Conservation (phyloP, 2,888 invertebrate species). For the Oxycera nigricornis region DNA sequence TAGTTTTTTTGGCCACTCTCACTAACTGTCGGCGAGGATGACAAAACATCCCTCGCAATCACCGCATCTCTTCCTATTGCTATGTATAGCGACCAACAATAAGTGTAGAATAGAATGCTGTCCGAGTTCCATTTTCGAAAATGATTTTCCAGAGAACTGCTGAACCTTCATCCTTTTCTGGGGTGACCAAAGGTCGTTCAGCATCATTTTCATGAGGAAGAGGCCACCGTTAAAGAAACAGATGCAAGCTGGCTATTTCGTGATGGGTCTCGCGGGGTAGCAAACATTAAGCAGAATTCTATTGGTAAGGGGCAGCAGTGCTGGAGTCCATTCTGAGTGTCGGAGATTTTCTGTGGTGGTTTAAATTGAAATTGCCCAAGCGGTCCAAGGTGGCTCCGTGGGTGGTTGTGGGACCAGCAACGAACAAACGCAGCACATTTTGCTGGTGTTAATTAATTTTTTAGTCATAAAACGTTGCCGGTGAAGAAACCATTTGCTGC, state of each 20-base stretch:
- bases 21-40: neutral
- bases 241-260: neutral
- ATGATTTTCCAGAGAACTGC: neutral
- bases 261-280: neutral
- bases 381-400: neutral
- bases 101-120: neutral
- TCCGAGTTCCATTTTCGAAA: neutral
- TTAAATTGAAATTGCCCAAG: neutral
- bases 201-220: neutral
- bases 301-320: neutral
- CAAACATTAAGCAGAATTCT: too few species aligned
- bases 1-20: neutral
- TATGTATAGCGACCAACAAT: neutral
- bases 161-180: neutral
- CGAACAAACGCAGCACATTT: neutral
- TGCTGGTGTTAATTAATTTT: neutral
- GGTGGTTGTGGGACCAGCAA: neutral
- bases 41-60: neutral
- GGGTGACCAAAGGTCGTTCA: neutral
- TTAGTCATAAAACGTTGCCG: neutral
- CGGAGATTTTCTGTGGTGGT: neutral
- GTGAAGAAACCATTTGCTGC: neutral
- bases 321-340: neutral
- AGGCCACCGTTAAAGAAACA: neutral
- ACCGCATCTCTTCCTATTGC: neutral